These are phyloP conservation scores for Scaptomyza pallida DNA, from an alignment of 1,140 invertebrate genomes.

Conservation along the genomic window DNA sequence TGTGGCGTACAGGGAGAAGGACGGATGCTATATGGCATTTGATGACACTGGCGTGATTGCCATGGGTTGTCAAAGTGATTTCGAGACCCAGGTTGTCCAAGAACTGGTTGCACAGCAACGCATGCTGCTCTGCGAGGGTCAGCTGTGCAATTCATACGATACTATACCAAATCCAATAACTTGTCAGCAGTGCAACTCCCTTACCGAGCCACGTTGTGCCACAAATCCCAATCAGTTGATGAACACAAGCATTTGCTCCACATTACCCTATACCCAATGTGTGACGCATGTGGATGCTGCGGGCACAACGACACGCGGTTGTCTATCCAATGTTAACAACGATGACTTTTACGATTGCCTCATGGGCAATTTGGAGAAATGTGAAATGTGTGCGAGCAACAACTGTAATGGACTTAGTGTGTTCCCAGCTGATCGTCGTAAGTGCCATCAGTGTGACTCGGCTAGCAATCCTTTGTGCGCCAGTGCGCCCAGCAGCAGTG, in stretches of 20 bases:
- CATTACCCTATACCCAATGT: constrained; percentile 68
- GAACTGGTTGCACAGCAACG: constrained; percentile 63
- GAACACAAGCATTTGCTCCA: constrained; percentile 42
- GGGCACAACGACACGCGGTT: constrained; percentile 63
- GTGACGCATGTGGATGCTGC: constrained; percentile 53
- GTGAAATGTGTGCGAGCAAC: constrained; percentile 55
- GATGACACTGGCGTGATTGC: constrained; percentile 39
- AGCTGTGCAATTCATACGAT: constrained; percentile 55
- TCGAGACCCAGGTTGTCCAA: constrained; percentile 56
- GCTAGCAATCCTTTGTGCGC: constrained; percentile 36
- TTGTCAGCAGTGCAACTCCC: constrained; percentile 62
- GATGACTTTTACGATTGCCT: constrained; percentile 62
- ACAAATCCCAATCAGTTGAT: constrained; percentile 69
- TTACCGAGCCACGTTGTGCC: constrained; percentile 60
- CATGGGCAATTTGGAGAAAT: constrained; percentile 42
- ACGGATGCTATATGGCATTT: constrained; percentile 68
- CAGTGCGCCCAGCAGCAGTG: constrained; percentile 46
- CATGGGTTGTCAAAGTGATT: constrained; percentile 75
- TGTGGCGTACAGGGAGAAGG: constrained; percentile 52
- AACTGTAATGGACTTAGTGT: constrained; percentile 70
- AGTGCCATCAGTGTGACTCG: constrained; percentile 70
- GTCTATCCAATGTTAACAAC: constrained; percentile 44
- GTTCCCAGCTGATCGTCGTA: constrained; percentile 48
- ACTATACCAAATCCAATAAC: constrained; percentile 38
- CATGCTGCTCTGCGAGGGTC: constrained; percentile 56